phyloP scores from a whole-genome alignment of 2,888 invertebrate species.

The Balanococcus diminutus region DNA sequence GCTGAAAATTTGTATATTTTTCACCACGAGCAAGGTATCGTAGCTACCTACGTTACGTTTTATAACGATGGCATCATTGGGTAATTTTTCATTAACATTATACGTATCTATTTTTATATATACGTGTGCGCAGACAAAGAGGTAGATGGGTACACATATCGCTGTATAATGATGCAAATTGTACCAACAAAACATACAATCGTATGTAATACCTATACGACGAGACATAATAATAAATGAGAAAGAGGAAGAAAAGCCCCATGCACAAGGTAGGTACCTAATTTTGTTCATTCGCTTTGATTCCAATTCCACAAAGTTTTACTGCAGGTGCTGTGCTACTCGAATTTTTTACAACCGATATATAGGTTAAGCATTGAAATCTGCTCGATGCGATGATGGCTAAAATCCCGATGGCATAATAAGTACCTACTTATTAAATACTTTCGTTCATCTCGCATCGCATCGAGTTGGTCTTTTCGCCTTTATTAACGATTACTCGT shows the following conservation, averaged over 20 bases:
- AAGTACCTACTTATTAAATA: slow-evolving; percentile 22
- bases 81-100: not conserved
- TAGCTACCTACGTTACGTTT: not conserved
- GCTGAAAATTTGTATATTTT: slow-evolving; percentile 11
- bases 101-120: too few species aligned
- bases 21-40: not conserved
- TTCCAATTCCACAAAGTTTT: not conserved
- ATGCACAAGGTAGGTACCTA: not conserved
- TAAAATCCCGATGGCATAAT: slow-evolving; percentile 1
- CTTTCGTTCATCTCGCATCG: not conserved
- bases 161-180: not conserved
- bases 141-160: not conserved
- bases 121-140: not conserved
- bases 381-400: not conserved
- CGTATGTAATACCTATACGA: not conserved
- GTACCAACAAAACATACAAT: not conserved
- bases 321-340: not conserved
- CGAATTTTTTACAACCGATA: not conserved
- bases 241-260: not conserved
- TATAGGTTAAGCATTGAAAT: slow-evolving; percentile 1
- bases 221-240: not conserved
- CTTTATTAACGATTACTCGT: slow-evolving; percentile 12
- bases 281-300: not conserved
- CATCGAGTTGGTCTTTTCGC: not conserved
- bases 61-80: not conserved